Conservation (phyloP, 2,797 vertebrate species). For the Pseudochirops corinnae region DNA sequence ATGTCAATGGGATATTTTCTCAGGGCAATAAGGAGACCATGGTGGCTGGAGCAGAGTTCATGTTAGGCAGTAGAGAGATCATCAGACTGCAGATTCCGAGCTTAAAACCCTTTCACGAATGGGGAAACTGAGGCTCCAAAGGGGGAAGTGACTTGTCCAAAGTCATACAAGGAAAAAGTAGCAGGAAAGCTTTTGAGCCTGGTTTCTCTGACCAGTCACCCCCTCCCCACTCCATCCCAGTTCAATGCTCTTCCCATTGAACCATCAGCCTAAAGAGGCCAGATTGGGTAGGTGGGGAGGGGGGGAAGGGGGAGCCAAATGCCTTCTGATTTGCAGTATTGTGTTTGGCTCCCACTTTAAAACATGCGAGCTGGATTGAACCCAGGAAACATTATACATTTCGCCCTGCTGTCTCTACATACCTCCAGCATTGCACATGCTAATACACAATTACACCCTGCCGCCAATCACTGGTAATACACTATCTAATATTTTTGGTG, state of each 20-base stretch:
- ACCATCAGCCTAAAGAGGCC: not conserved
- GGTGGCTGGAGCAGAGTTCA: not conserved
- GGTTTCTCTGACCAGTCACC: not conserved
- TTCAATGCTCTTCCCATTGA: not conserved
- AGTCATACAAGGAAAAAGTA: not conserved
- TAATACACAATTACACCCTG: slow-evolving; percentile 49
- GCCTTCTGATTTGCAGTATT: slow-evolving; percentile 28
- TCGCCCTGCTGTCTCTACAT: slow-evolving; percentile 57
- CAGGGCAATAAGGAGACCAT: not conserved
- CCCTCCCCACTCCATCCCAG: not conserved
- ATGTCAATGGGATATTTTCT: not conserved
- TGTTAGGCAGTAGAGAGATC: not conserved
- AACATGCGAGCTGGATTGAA: slow-evolving; percentile 62
- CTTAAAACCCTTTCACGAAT: not conserved
- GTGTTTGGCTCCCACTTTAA: slow-evolving; percentile 59
- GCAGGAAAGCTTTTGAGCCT: not conserved
- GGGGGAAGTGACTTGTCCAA: not conserved
- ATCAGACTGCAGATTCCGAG: not conserved
- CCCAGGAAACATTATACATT: slow-evolving; percentile 33
- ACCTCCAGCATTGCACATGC: slow-evolving; percentile 22
- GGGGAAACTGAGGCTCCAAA: not conserved
- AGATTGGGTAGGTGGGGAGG: not conserved
- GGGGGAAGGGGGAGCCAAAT: not conserved
- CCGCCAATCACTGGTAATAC: not conserved
- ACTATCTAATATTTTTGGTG: slow-evolving; percentile 61